Conservation (phyloP, 2,888 invertebrate genomes). For the Cantharis rustica region DNA sequence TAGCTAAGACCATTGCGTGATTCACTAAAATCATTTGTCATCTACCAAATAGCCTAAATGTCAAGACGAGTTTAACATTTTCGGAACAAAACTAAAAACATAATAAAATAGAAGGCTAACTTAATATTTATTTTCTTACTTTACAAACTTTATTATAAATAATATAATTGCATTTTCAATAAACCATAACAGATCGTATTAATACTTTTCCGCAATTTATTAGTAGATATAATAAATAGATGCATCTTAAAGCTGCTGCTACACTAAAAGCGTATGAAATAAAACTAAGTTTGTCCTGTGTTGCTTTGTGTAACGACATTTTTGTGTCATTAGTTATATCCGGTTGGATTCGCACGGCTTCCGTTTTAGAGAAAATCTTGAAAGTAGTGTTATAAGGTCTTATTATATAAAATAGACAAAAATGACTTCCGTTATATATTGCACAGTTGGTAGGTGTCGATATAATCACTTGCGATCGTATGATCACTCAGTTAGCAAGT, state of each 20-base stretch:
- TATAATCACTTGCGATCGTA: neutral
- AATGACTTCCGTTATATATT: neutral
- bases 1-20: constrained; percentile 41
- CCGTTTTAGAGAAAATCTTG: constrained; percentile 39
- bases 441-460: neutral
- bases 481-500: neutral
- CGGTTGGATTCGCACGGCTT: constrained; percentile 47
- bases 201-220: neutral
- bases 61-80: constrained; percentile 25
- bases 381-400: constrained; percentile 17
- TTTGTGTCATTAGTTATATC: constrained; percentile 50
- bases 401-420: neutral
- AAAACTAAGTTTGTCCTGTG: constrained; percentile 43
- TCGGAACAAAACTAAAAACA: constrained; percentile 8
- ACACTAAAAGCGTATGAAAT: constrained; percentile 45
- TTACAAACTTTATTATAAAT: neutral
- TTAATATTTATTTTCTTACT: neutral
- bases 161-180: neutral
- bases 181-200: neutral
- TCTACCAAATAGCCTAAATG: constrained; percentile 45
- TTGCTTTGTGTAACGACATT: constrained; percentile 46
- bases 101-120: constrained; percentile 5
- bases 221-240: neutral
- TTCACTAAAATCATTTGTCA: constrained; percentile 49
- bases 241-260: neutral